phyloP scores from a whole-genome alignment of 2,888 invertebrate species.

The Drosophila neonasuta region DNA sequence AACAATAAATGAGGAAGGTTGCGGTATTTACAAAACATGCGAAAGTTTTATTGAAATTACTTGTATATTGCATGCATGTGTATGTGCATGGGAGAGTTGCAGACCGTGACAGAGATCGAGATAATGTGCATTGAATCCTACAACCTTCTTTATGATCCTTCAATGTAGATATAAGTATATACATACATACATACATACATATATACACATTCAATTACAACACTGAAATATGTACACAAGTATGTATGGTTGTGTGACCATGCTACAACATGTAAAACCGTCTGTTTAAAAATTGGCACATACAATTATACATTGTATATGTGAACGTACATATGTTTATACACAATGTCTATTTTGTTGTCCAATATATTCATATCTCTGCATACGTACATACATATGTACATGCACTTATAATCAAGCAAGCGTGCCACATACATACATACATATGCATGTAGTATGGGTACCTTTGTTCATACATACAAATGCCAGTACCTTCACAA shows the following conservation, averaged over 20 bases:
- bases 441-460: conserved; percentile 6
- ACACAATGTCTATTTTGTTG: conserved; percentile 1
- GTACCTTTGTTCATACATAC: conserved; percentile 12
- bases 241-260: conserved; percentile 1
- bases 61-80: conserved; percentile 1
- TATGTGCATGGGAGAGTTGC: conserved; percentile 2
- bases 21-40: conserved; percentile 2
- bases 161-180: background rate
- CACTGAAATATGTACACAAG: background rate
- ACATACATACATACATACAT: conserved; percentile 6
- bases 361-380: conserved; percentile 11
- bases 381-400: background rate
- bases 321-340: background rate
- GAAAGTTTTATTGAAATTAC: conserved; percentile 6
- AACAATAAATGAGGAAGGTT: conserved; percentile 1
- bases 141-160: conserved; percentile 3
- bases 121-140: background rate
- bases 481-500: conserved; percentile 12
- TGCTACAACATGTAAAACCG: background rate
- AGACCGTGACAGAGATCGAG: background rate
- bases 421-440: conserved; percentile 3
- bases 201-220: background rate
- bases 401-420: conserved; percentile 10
- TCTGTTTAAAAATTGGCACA: conserved; percentile 5
- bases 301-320: background rate